Evolutionary conservation across 92 coral and sea anemone genomes (phyloP).

Genomic region (Virgularia gustaviana): DNA sequence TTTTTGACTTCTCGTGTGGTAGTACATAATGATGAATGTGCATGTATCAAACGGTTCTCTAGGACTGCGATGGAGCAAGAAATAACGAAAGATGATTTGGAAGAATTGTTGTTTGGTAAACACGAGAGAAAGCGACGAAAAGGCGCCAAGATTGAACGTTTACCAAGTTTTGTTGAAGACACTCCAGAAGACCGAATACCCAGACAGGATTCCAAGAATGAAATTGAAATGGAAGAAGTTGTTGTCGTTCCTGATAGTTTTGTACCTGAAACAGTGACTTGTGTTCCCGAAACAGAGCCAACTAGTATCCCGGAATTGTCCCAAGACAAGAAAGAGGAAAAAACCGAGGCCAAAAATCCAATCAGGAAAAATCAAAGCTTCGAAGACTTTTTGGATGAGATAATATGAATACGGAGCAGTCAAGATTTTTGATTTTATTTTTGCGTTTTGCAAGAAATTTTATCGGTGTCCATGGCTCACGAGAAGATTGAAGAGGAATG

Average conservation of each 20-base stretch:
- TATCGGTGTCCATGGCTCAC: too few relatives aligned
- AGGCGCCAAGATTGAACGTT: background rate
- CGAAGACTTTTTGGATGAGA: constrained; percentile 25
- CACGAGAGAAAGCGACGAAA: background rate
- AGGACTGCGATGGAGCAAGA: background rate
- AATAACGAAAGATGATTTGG: background rate
- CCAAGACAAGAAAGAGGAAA: background rate
- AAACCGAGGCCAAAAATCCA: background rate
- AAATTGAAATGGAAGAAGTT: background rate
- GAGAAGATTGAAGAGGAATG: too few relatives aligned
- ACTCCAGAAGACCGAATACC: constrained; percentile 10
- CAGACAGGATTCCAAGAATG: background rate
- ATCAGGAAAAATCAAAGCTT: constrained; percentile 15
- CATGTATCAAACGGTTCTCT: background rate
- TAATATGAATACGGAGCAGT: background rate
- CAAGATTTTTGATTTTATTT: background rate
- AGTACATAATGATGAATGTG: background rate
- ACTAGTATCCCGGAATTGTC: background rate
- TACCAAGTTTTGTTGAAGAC: constrained; percentile 17
- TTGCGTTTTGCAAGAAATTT: too few relatives aligned
- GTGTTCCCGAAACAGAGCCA: constrained; percentile 11
- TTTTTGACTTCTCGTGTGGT: background rate
- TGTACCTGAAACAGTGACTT: constrained; percentile 14
- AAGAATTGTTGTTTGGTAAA: constrained; percentile 9
- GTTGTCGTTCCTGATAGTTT: constrained; percentile 12